Base-by-base conservation (phyloP, 2,888 invertebrate species). In the Diaphora mendica region DNA sequence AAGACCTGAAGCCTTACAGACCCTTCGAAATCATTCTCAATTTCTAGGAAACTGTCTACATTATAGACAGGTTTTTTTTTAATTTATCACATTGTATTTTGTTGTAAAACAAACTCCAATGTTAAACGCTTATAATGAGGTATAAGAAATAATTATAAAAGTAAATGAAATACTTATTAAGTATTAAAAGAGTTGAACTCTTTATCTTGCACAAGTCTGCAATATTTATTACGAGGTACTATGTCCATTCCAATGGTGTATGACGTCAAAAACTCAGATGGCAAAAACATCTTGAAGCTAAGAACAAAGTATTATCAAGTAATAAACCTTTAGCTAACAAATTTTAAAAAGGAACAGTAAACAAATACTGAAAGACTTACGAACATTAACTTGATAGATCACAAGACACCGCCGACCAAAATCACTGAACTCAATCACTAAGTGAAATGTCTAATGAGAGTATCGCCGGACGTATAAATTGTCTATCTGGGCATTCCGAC, bases 391-490 rank as follows among this genome's bases (percentile, higher is more conserved):
- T 76, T 68, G 55, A 68, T 67, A 74, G 69, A 76, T 79, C 69
- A 74, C 73, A 74, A n/a, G 74, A 70, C 48, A 62, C 66, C 62
- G 65, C 71, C 44, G 33, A 65, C 55, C 55, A 68, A 68, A 71
- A 72, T 77, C 73, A 69, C 51, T 26, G 59, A 70, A 48, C 70
- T 70, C 72, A 70, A 48, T 73, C 55, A 72, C 59, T 66, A 72
- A 80, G 55, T 79, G 66, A 79, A 48, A 79, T 70, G 70, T 79
- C 78, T 64, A 76, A 70, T 51, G 68, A 80, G 70, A 70, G 72
- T 72, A 76, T 76, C 62, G 64, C 75, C 85, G 85, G 77, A 85
- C 70, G 77, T 77, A 85, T 83, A 85, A 85, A 83, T 85, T 69
- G 55, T 78, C 74, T 77, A 82, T 72, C 65, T 44, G 64, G 68